phyloP scores from a whole-genome alignment of 53 echinoderm and acorn worm genomes.

The Crossaster papposus region DNA sequence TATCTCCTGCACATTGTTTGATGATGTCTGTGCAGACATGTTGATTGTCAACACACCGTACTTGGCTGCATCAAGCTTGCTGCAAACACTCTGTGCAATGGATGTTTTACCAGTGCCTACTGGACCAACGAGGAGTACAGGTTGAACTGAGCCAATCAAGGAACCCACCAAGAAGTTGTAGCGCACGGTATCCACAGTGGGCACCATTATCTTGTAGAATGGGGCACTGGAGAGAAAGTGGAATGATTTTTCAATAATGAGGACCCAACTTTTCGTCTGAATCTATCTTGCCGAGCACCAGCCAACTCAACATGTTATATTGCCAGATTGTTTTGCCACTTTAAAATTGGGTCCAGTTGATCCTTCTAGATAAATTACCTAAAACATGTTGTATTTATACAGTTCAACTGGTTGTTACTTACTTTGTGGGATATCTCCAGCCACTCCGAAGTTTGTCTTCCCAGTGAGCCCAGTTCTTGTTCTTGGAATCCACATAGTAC shows the following conservation, averaged over 20 bases:
- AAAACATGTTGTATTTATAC: background rate
- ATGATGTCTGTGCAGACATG: slow-evolving; percentile 99
- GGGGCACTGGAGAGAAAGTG: slow-evolving; percentile 65
- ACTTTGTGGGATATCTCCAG: slow-evolving; percentile 93
- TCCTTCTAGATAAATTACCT: background rate
- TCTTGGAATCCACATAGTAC: slow-evolving; percentile 94
- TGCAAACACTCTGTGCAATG: slow-evolving; percentile 92
- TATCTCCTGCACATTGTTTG: slow-evolving; percentile 98
- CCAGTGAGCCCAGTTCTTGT: slow-evolving; percentile 97
- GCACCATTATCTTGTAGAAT: slow-evolving; percentile 98
- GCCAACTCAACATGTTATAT: no score
- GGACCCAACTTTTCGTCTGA: no score
- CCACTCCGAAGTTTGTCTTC: slow-evolving; percentile 95
- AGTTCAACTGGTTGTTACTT: slow-evolving; percentile 46
- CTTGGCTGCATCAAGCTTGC: slow-evolving; percentile 78
- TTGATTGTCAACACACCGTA: slow-evolving; percentile 98
- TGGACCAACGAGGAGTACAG: slow-evolving; percentile 94
- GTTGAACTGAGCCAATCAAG: slow-evolving; percentile 71
- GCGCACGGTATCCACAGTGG: slow-evolving; percentile 99
- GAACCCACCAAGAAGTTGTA: slow-evolving; percentile 93
- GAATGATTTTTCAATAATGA: background rate
- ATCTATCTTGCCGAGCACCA: no score
- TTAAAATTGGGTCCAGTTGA: background rate
- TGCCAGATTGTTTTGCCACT: no score
- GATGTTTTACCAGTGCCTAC: slow-evolving; percentile 99